Percentiles rank a stretch among this genome's conserved stretches.
Evolutionary conservation across 2,888 invertebrate genomes (phyloP).

Genomic region (Eupithecia subumbrata): DNA sequence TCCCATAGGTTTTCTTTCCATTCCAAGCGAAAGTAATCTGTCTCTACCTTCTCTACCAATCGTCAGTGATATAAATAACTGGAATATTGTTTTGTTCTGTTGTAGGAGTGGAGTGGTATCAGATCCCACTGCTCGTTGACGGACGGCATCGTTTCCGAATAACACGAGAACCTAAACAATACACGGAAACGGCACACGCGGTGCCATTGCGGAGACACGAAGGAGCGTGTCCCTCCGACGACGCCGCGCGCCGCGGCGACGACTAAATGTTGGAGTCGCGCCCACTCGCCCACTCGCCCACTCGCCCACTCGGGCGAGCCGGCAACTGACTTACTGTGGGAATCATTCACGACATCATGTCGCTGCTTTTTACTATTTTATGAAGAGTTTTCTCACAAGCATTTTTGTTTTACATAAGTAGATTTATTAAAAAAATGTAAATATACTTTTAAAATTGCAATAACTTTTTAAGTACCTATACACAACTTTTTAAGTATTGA

Average conservation of each 20-base stretch:
- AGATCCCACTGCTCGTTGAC: neutral
- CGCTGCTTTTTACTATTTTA: neutral
- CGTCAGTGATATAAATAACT: neutral
- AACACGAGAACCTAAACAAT: conserved; percentile 2
- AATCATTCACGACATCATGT: conserved; percentile 18
- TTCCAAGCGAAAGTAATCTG: neutral
- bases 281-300: conserved; percentile 25
- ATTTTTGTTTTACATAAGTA: neutral
- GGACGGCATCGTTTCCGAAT: neutral
- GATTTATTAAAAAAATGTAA: neutral
- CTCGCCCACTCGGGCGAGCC: conserved; percentile 10
- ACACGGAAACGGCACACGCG: conserved; percentile 4
- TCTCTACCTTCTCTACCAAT: neutral
- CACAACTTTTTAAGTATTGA: too few relatives aligned
- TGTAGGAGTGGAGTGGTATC: neutral
- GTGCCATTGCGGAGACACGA: neutral
- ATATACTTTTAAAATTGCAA: too few relatives aligned
- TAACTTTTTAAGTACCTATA: too few relatives aligned
- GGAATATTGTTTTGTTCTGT: neutral
- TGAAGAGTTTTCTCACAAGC: neutral
- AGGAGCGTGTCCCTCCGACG: conserved; percentile 1
- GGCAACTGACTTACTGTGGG: conserved; percentile 20
- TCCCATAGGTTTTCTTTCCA: neutral
- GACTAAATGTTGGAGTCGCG: conserved; percentile 24
- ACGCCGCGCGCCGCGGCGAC: too few relatives aligned